A percentile compares a stretch with the other conserved stretches of the same genome.
Conservation (phyloP, 1,140 invertebrate species). For the Drosophila virilis region DNA sequence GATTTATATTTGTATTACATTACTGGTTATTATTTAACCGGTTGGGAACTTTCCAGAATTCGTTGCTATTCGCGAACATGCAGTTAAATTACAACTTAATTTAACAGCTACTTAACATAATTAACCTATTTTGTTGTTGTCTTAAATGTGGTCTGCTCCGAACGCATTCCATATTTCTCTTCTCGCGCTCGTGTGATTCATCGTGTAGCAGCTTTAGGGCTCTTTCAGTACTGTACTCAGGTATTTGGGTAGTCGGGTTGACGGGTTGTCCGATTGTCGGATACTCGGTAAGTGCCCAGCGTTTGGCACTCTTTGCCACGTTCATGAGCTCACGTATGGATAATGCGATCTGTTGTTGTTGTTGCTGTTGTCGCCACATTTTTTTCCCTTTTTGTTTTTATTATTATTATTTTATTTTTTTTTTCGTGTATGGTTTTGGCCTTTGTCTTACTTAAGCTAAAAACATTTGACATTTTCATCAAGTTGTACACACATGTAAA, state of each 20-base stretch:
- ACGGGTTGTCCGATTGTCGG: not conserved
- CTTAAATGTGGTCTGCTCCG: not conserved
- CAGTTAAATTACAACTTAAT: conserved; percentile 7
- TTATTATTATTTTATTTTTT: conserved; percentile 35
- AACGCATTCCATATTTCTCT: conserved; percentile 5
- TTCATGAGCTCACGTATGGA: conserved; percentile 70
- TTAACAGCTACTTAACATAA: conserved; percentile 27
- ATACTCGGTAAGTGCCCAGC: not conserved
- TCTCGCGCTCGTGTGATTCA: conserved; percentile 19
- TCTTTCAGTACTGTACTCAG: conserved; percentile 22
- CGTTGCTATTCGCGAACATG: conserved; percentile 4
- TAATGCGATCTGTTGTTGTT: no score
- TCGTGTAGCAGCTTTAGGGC: conserved; percentile 16
- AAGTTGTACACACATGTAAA: conserved; percentile 73
- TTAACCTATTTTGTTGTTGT: conserved; percentile 15
- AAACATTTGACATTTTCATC: conserved; percentile 81
- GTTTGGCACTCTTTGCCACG: conserved; percentile 47
- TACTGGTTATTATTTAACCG: no score
- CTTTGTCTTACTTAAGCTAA: conserved; percentile 79
- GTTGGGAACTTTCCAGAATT: conserved; percentile 14
- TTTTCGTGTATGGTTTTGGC: conserved; percentile 60
- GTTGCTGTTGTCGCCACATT: conserved; percentile 10
- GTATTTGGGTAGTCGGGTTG: conserved; percentile 10
- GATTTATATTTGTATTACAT: no score
- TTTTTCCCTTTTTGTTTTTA: conserved; percentile 16